These are phyloP conservation scores for Catharus ustulatus DNA, from an alignment of 2,797 vertebrate genomes.

Conservation along the genomic window DNA sequence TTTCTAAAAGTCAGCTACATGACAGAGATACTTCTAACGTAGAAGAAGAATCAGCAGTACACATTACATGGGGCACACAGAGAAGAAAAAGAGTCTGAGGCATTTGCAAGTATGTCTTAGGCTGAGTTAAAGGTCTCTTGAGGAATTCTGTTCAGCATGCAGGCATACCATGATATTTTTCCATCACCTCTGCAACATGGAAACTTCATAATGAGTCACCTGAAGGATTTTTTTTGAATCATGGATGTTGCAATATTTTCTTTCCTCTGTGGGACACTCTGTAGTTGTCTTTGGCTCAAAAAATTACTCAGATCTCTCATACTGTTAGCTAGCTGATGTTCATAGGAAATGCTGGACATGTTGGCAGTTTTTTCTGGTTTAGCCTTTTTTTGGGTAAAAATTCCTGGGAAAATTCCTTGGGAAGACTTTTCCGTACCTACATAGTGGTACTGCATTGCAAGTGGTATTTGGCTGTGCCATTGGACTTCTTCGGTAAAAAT, in stretches of 20 bases:
- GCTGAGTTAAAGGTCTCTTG: background rate
- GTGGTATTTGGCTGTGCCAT: background rate
- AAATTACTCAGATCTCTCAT: background rate
- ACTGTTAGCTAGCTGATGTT: background rate
- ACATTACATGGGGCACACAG: rapidly evolving
- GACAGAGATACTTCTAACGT: background rate
- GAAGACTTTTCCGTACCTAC: background rate
- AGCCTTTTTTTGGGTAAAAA: background rate
- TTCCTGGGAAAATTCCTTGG: background rate
- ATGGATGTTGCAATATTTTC: background rate
- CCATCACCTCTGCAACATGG: background rate
- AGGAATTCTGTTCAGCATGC: background rate
- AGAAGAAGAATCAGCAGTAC: background rate
- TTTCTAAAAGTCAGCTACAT: background rate
- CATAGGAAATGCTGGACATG: background rate
- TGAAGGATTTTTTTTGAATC: background rate
- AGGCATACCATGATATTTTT: background rate
- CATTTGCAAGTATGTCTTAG: background rate
- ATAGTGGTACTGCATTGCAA: background rate
- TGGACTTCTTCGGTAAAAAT: background rate
- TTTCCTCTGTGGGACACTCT: background rate
- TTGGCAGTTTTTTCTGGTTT: background rate
- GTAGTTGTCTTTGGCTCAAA: background rate
- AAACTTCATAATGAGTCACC: background rate
- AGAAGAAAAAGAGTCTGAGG: background rate